Conservation (phyloP, 2,888 invertebrate genomes). For the Pollenia griseotomentosa region DNA sequence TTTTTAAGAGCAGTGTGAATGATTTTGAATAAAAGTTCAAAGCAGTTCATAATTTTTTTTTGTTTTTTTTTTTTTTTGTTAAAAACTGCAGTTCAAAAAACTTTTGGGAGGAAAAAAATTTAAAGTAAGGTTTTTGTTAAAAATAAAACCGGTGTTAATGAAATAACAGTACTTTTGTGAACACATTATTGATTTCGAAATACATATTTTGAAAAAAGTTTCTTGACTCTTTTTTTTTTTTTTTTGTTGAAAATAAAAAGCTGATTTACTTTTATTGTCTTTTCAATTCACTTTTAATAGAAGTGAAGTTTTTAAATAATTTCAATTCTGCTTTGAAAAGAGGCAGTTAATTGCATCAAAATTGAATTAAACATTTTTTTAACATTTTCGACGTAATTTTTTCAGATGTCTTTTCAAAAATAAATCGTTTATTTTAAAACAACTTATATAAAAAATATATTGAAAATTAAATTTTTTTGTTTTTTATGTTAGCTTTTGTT, state of each 20-base stretch:
- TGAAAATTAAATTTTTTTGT: too few species aligned
- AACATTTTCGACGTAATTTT: slow-evolving; percentile 19
- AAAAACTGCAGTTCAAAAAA: slow-evolving; percentile 55
- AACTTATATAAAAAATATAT: too few species aligned
- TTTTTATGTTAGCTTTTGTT: too few species aligned
- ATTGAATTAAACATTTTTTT: too few species aligned
- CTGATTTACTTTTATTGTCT: too few species aligned
- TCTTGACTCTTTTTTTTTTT: background rate
- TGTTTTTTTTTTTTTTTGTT: background rate
- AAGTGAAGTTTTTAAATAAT: too few species aligned
- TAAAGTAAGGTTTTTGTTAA: slow-evolving; percentile 6
- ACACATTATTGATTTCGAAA: background rate
- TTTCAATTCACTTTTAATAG: too few species aligned
- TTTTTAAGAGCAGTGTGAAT: slow-evolving; percentile 20
- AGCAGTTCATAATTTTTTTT: slow-evolving; percentile 42
- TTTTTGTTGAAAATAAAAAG: background rate
- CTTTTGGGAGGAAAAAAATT: slow-evolving; percentile 26
- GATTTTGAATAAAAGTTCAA: slow-evolving; percentile 59
- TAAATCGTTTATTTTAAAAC: too few species aligned
- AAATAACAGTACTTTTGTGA: slow-evolving; percentile 46
- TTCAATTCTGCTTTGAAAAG: too few species aligned
- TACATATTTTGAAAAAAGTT: slow-evolving; percentile 34
- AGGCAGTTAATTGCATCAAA: too few species aligned
- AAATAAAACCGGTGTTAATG: slow-evolving; percentile 8
- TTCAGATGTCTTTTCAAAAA: background rate